These are phyloP conservation scores for Menura novaehollandiae DNA, from an alignment of 2,113 vertebrate species.

Conservation along the genomic window DNA sequence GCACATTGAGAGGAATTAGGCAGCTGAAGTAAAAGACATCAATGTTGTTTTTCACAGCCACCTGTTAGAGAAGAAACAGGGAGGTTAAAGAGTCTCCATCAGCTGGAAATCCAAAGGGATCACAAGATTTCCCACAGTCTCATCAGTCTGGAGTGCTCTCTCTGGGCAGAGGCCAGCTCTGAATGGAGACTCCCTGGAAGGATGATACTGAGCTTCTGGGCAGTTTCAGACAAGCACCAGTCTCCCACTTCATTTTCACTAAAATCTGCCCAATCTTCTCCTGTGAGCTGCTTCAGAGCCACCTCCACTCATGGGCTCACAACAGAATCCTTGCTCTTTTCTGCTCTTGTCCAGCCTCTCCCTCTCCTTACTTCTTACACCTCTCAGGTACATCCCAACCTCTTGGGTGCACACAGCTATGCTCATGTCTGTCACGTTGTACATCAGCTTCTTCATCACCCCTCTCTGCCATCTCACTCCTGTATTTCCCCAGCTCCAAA, in stretches of 20 bases:
- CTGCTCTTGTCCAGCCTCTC: neutral
- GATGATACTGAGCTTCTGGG: neutral
- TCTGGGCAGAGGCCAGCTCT: neutral
- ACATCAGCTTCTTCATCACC: neutral
- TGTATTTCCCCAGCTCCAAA: neutral
- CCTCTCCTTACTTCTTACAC: neutral
- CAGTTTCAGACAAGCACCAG: neutral
- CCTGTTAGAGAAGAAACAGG: slow-evolving; percentile 73
- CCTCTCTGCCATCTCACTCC: neutral
- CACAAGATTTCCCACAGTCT: neutral
- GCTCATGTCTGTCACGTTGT: rapidly evolving
- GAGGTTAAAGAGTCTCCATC: neutral
- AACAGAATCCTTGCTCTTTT: neutral
- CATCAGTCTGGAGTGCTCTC: neutral
- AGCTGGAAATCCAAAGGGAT: neutral
- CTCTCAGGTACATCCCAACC: rapidly evolving
- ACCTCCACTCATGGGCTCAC: neutral
- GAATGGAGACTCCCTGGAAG: neutral
- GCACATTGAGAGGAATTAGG: slow-evolving; percentile 93
- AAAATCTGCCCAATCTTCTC: neutral
- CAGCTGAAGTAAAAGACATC: slow-evolving; percentile 99
- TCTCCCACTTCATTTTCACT: neutral
- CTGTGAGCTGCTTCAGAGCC: neutral
- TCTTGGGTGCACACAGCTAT: neutral
- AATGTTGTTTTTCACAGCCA: slow-evolving; percentile 99